A percentile compares a stretch with the other conserved stretches of the same genome.
Evolutionary conservation across 2,113 vertebrate species (phyloP).

Genomic region (Lanius ludovicianus): DNA sequence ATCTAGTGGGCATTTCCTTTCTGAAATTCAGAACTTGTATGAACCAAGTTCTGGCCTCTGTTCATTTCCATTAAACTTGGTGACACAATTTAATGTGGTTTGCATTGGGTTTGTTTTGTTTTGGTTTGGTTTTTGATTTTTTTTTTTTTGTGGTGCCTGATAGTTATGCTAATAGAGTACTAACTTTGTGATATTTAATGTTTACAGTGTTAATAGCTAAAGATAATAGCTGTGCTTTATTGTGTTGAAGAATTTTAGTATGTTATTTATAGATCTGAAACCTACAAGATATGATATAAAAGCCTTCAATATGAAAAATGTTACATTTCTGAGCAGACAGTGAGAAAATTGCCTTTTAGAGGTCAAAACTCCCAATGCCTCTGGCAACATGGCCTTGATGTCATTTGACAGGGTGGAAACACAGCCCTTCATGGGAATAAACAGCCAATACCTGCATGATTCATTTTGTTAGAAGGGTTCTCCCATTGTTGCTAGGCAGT

Average conservation of each 20-base stretch:
- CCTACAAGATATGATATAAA: conserved; percentile 64
- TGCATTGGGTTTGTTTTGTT: neutral
- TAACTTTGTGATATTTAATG: neutral
- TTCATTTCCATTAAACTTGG: neutral
- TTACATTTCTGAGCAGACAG: conserved; percentile 64
- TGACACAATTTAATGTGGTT: neutral
- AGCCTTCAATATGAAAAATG: conserved; percentile 64
- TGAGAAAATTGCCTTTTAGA: conserved; percentile 72
- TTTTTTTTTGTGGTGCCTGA: neutral
- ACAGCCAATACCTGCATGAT: conserved; percentile 64
- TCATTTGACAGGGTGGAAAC: conserved; percentile 69
- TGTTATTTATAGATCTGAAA: conserved; percentile 53
- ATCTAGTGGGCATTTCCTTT: neutral
- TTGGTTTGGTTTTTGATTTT: too few relatives aligned
- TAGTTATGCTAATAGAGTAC: neutral
- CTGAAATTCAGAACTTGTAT: neutral
- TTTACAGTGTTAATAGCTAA: neutral
- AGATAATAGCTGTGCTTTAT: neutral
- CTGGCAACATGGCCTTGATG: conserved; percentile 67
- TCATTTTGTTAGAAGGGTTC: conserved; percentile 46
- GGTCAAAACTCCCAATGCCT: conserved; percentile 62
- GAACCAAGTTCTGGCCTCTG: neutral
- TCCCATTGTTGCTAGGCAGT: conserved; percentile 54
- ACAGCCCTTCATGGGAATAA: conserved; percentile 59
- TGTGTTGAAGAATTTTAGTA: conserved; percentile 1